A percentile compares a stretch with the other conserved stretches of the same genome.
These are phyloP conservation scores for Tetragonisca angustula DNA, from an alignment of 2,888 invertebrate genomes.

Conservation along the genomic window DNA sequence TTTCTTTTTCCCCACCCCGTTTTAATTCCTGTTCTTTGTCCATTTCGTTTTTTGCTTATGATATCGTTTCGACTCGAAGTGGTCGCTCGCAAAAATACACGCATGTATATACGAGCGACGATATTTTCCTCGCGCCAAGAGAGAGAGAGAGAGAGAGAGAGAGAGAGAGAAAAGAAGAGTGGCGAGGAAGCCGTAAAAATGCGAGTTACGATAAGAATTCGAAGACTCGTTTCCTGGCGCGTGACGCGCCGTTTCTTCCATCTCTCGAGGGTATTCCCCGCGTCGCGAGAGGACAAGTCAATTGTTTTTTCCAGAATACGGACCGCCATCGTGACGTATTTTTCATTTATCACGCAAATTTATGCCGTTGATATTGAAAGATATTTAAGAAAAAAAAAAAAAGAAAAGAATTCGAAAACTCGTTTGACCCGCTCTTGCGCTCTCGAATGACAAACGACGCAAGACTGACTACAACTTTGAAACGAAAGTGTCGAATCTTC, in stretches of 20 bases:
- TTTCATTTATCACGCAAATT: too few relatives aligned
- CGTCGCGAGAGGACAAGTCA: not conserved
- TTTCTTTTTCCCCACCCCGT: not conserved
- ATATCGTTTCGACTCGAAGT: conserved; percentile 11
- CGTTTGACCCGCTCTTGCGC: too few relatives aligned
- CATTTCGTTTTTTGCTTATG: not conserved
- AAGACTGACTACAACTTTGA: not conserved
- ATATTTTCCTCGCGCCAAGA: conserved; percentile 30
- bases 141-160: not conserved
- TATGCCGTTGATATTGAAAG: too few relatives aligned
- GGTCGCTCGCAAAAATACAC: conserved; percentile 3
- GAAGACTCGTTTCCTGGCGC: conserved; percentile 3
- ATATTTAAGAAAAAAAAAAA: too few relatives aligned
- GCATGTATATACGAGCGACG: conserved; percentile 47
- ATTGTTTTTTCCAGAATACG: not conserved
- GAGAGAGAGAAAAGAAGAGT: too few relatives aligned
- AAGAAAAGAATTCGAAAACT: too few relatives aligned
- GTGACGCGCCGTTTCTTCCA: not conserved
- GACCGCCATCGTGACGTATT: not conserved
- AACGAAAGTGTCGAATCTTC: not conserved
- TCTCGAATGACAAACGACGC: too few relatives aligned
- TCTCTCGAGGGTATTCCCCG: not conserved
- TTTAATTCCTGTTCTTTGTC: not conserved
- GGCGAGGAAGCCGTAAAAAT: conserved; percentile 36
- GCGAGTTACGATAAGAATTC: conserved; percentile 37